Evolutionary conservation across 2,797 vertebrate genomes (phyloP), one percentile per base, ranked within the genome.

Genomic region (Ptychadena robeensis): DNA sequence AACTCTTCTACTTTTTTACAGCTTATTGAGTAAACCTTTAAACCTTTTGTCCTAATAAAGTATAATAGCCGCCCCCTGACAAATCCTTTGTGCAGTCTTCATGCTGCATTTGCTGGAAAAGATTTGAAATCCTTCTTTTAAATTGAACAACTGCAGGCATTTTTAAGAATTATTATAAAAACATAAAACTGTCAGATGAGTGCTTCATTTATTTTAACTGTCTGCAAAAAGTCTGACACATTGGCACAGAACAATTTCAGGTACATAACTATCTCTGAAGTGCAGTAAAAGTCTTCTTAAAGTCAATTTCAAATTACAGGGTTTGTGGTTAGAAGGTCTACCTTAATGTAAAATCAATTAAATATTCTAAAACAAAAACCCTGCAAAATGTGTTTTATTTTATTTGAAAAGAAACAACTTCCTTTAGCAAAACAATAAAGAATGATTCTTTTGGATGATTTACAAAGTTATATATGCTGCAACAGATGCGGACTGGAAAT

Each of bases 161-260:
- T 69, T 61, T 25, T 34, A 30, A 3, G 25, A 70, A 69, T 70
- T 79, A 79, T 64, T 73, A 48, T 37, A 72, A 65, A 70, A 59
- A 35, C 67, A 65, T 66, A 73, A 79, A 73, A 28, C 61, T 81
- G 63, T 73, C 70, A 63, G 32, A 44, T 48, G 27, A 73, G n/a
- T 38, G 64, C 32, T 27, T 75, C 72, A 61, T 68, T 82, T 82
- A 75, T 68, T 82, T 37, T 75, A 75, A 68, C 61, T 74, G 35
- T 18, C 67, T 73, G n/a, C 6, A 25, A 73, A 35, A 27, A 48
- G 32, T 65, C 11, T 65, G 59, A 48, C 35, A 65, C 30, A 32
- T 18, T 64, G 69, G 59, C 69, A 81, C 27, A 31, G 59, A 73
- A 81, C 28, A 35, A 40, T 59, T 68, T 68, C 72, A 68, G 64